These are phyloP conservation scores for Lepidurus apus DNA, from an alignment of 1,140 invertebrate genomes.

Conservation along the genomic window DNA sequence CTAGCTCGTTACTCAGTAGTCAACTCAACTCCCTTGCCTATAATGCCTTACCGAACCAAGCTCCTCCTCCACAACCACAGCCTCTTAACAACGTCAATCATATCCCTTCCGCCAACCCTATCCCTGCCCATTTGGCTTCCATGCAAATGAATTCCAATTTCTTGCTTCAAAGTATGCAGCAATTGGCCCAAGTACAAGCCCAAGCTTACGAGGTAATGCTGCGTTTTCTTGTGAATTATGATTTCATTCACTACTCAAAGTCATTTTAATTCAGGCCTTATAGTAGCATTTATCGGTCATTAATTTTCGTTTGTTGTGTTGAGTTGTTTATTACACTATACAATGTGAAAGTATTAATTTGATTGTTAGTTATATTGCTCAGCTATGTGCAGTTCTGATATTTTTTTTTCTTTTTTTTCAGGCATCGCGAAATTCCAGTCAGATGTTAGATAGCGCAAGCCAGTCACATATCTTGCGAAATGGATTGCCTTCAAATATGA, in stretches of 20 bases:
- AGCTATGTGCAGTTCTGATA: neutral
- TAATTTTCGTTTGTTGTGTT: no score
- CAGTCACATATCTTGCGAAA: slow-evolving; percentile 18
- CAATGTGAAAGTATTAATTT: no score
- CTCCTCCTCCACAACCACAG: neutral
- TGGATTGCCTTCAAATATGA: neutral
- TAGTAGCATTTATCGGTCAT: no score
- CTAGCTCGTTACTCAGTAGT: neutral
- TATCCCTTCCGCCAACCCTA: slow-evolving; percentile 12
- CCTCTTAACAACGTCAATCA: slow-evolving; percentile 5
- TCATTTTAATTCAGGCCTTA: no score
- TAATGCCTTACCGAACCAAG: slow-evolving; percentile 13
- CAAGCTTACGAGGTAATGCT: neutral
- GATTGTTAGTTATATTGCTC: no score
- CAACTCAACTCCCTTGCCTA: slow-evolving; percentile 4
- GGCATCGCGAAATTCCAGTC: neutral
- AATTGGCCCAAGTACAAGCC: slow-evolving; percentile 7
- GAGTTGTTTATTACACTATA: no score
- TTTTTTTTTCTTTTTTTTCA: neutral
- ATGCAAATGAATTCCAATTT: slow-evolving; percentile 15
- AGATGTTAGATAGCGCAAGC: neutral
- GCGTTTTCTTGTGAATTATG: neutral
- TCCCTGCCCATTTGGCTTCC: slow-evolving; percentile 2
- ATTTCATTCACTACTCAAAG: no score
- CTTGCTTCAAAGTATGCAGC: neutral